Evolutionary conservation across 2,797 vertebrate species (phyloP).

Genomic region (Lithobates sylvaticus): DNA sequence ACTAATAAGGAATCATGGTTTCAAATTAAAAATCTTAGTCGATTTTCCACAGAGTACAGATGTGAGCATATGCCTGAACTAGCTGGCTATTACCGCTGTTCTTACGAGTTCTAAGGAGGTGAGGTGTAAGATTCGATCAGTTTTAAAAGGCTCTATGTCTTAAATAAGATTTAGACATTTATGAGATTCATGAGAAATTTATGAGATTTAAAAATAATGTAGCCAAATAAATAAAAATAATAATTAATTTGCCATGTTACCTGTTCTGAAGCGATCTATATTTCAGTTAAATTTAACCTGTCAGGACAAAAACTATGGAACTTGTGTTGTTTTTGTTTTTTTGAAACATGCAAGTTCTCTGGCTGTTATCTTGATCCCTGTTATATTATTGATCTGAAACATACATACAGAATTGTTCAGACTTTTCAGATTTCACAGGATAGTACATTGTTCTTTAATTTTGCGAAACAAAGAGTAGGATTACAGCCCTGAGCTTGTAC

Average conservation of each 20-base stretch:
- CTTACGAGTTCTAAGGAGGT: background rate
- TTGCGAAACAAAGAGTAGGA: background rate
- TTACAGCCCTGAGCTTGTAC: background rate
- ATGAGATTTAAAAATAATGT: background rate
- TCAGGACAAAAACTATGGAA: too few relatives aligned
- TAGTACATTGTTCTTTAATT: too few relatives aligned
- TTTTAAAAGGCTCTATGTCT: background rate
- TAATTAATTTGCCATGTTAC: background rate
- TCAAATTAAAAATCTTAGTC: slow-evolving; percentile 31
- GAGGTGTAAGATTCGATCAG: background rate
- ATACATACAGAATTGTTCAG: too few relatives aligned
- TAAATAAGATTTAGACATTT: background rate
- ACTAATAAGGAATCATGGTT: slow-evolving; percentile 22
- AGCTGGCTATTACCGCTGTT: background rate
- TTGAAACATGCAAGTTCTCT: too few relatives aligned
- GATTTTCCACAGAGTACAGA: slow-evolving; percentile 17
- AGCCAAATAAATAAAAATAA: background rate
- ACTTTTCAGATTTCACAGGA: too few relatives aligned
- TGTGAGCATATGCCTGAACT: background rate
- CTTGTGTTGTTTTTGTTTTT: too few relatives aligned
- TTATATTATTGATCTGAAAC: too few relatives aligned
- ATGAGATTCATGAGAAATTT: too few relatives aligned
- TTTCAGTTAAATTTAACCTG: too few relatives aligned
- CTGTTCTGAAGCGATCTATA: too few relatives aligned
- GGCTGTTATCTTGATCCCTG: too few relatives aligned